Conservation (phyloP, 2,797 vertebrate genomes). For the Thunnus albacares region DNA sequence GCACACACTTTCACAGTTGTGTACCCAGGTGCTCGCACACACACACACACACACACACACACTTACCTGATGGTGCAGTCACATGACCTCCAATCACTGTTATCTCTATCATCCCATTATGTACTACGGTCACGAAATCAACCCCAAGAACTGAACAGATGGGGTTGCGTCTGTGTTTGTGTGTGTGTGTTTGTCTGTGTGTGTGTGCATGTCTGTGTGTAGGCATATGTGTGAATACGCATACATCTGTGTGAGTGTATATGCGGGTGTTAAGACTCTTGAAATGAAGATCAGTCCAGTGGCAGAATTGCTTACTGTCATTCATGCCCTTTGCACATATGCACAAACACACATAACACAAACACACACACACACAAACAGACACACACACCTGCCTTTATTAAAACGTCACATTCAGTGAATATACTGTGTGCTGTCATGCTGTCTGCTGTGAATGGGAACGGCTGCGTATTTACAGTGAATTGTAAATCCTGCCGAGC, state of each 20-base stretch:
- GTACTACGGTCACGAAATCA: slow-evolving; percentile 67
- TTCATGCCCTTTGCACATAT: slow-evolving; percentile 68
- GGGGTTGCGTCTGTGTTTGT: slow-evolving; percentile 41
- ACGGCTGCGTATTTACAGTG: slow-evolving; percentile 82
- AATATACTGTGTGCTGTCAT: slow-evolving; percentile 80
- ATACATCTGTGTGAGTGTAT: slow-evolving; percentile 22
- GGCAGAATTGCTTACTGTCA: slow-evolving; percentile 77
- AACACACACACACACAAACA: slow-evolving; percentile 30
- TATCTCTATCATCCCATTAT: slow-evolving; percentile 70
- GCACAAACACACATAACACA: slow-evolving; percentile 19
- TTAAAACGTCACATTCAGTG: slow-evolving; percentile 82
- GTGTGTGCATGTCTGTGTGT: slow-evolving; percentile 11
- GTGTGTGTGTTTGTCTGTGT: slow-evolving; percentile 24
- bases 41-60: slow-evolving; percentile 37
- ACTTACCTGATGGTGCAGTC: slow-evolving; percentile 73
- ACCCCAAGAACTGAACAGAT: slow-evolving; percentile 73
- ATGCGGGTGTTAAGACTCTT: slow-evolving; percentile 57
- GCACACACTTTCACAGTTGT: not conserved
- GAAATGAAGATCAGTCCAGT: slow-evolving; percentile 78
- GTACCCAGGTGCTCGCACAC: not conserved
- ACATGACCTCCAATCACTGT: slow-evolving; percentile 69
- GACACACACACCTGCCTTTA: slow-evolving; percentile 73
- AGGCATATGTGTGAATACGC: slow-evolving; percentile 9
- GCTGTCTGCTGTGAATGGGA: slow-evolving; percentile 79
- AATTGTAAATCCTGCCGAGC: slow-evolving; percentile 82